phyloP scores from a whole-genome alignment of 2,888 invertebrate species.

The Caenorhabditis sp. region DNA sequence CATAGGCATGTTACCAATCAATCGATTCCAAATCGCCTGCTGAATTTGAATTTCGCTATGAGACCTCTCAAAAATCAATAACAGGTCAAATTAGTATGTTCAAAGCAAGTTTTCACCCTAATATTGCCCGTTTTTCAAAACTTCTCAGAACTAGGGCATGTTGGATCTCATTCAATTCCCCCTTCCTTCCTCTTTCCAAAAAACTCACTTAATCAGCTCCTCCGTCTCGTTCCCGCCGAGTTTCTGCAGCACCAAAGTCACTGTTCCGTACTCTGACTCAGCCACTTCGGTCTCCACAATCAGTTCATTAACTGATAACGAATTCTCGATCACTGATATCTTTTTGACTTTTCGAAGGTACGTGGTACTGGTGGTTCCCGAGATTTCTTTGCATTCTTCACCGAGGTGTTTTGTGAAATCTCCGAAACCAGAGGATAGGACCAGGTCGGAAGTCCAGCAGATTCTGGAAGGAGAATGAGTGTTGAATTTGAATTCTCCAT shows the following conservation, averaged over 20 bases:
- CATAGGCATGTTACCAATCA: too few species aligned
- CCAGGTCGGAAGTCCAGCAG: slow-evolving; percentile 74
- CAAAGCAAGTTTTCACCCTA: too few species aligned
- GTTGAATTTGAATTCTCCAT: too few species aligned
- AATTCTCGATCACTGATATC: slow-evolving; percentile 47
- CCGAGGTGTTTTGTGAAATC: slow-evolving; percentile 64
- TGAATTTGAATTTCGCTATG: too few species aligned
- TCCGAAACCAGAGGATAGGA: slow-evolving; percentile 45
- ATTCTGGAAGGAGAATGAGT: too few species aligned
- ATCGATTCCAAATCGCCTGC: too few species aligned
- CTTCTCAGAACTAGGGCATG: neutral
- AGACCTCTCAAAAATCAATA: too few species aligned
- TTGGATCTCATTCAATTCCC: too few species aligned
- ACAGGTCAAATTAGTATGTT: too few species aligned
- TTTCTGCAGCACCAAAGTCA: slow-evolving; percentile 59
- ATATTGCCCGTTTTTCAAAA: too few species aligned
- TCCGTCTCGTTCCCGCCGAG: slow-evolving; percentile 63
- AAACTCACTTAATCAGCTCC: slow-evolving; percentile 50
- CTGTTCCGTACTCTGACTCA: slow-evolving; percentile 64
- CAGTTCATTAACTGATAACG: slow-evolving; percentile 55
- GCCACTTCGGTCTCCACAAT: slow-evolving; percentile 69
- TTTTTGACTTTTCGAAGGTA: slow-evolving; percentile 69
- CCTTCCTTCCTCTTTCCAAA: neutral
- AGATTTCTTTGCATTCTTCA: slow-evolving; percentile 74
- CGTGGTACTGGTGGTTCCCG: slow-evolving; percentile 66